These are phyloP conservation scores for Umimayanthus kanabou DNA, from an alignment of 92 coral and sea anemone species.

Conservation along the genomic window DNA sequence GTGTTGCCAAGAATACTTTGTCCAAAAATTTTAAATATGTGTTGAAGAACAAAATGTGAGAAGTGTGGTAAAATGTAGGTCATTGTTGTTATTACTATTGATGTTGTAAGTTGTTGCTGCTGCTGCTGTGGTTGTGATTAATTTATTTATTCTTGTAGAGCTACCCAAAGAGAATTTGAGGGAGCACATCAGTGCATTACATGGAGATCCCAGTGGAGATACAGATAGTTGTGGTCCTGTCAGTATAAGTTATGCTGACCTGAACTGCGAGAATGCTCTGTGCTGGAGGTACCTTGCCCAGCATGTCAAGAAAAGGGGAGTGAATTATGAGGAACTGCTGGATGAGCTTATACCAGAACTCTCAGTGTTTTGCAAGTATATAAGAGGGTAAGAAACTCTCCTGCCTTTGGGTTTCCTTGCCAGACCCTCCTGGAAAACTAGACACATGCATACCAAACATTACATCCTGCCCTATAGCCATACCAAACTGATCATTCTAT, in stretches of 20 bases:
- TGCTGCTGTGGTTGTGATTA: neutral
- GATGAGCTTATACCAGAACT: constrained; percentile 89
- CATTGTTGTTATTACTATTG: too few relatives aligned
- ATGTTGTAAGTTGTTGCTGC: too few relatives aligned
- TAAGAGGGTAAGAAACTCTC: constrained; percentile 72
- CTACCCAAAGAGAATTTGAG: constrained; percentile 60
- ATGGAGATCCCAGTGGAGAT: too few relatives aligned
- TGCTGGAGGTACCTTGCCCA: constrained; percentile 93
- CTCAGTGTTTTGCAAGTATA: constrained; percentile 83
- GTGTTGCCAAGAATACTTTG: too few relatives aligned
- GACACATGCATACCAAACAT: neutral
- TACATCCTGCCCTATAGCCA: neutral
- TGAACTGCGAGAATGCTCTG: constrained; percentile 78
- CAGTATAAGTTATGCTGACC: constrained; percentile 56
- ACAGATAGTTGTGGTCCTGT: constrained; percentile 55
- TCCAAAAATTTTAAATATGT: too few relatives aligned
- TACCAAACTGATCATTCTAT: neutral
- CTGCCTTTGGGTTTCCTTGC: neutral
- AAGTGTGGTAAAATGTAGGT: too few relatives aligned
- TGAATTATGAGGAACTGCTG: constrained; percentile 78
- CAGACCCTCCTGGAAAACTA: neutral
- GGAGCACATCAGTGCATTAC: constrained; percentile 54
- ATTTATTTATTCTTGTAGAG: constrained; percentile 32
- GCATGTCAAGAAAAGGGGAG: constrained; percentile 77
- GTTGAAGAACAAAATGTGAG: too few relatives aligned